Evolutionary conservation across 2,113 vertebrate genomes (phyloP).

Genomic region (Bubo bubo): DNA sequence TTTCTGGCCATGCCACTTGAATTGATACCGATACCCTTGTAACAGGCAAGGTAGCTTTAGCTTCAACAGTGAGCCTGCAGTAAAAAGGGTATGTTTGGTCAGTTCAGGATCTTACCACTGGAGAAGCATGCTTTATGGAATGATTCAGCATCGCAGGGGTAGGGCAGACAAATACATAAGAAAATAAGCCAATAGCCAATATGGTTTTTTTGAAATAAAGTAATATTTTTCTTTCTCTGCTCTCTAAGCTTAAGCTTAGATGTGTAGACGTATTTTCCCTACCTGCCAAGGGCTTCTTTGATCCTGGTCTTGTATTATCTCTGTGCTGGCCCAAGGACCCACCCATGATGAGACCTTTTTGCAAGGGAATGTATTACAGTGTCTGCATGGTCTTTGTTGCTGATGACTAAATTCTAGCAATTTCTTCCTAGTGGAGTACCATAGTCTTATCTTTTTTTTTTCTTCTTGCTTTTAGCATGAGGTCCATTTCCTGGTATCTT

Average conservation of each 20-base stretch:
- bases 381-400: background rate
- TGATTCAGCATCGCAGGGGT: conserved; percentile 7
- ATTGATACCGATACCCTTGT: conserved; percentile 50
- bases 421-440: background rate
- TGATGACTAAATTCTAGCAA: background rate
- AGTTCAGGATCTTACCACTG: conserved; percentile 40
- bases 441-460: background rate
- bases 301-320: background rate
- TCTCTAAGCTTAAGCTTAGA: background rate
- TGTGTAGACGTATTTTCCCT: background rate
- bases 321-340: background rate
- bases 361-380: background rate
- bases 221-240: background rate
- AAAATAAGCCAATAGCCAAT: background rate
- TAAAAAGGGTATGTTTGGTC: conserved; percentile 50
- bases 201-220: background rate
- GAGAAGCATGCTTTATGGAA: conserved; percentile 54
- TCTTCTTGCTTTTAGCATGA: background rate
- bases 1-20: conserved; percentile 50
- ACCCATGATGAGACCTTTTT: background rate
- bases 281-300: background rate
- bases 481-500: background rate
- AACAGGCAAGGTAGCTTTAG: conserved; percentile 28
- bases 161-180: background rate
- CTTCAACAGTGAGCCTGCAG: conserved; percentile 48